A percentile compares a stretch with the other conserved stretches of the same genome.
phyloP scores from a whole-genome alignment of 2,888 invertebrate species.

The Megamerina dolium region DNA sequence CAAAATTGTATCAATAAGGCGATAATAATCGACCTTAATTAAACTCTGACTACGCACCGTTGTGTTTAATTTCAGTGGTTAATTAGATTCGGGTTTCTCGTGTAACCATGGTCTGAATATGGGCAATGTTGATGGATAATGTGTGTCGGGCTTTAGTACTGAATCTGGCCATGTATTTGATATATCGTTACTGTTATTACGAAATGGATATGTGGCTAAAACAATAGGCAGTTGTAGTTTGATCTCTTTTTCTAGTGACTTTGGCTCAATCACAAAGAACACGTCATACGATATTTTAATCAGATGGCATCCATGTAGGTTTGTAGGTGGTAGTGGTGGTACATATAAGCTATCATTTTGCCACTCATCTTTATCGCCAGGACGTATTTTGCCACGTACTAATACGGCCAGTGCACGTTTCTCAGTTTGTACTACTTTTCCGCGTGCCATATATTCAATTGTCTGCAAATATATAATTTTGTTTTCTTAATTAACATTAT shows the following conservation, averaged over 20 bases:
- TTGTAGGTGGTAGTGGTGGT: conserved; percentile 90
- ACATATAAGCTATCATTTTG: conserved; percentile 83
- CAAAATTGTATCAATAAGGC: no score
- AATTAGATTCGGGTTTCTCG: conserved; percentile 52
- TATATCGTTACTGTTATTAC: conserved; percentile 58
- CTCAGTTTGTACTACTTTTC: conserved; percentile 81
- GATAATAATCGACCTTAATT: no score
- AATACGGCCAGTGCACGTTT: conserved; percentile 76
- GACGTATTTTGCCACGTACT: conserved; percentile 72
- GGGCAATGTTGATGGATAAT: conserved; percentile 86
- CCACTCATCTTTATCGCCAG: conserved; percentile 79
- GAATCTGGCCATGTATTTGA: conserved; percentile 55
- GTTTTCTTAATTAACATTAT: not conserved
- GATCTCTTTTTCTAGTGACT: conserved; percentile 85
- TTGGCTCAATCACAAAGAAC: conserved; percentile 85
- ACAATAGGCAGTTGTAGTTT: conserved; percentile 87
- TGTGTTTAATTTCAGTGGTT: no score
- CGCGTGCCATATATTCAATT: conserved; percentile 80
- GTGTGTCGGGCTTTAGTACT: conserved; percentile 73
- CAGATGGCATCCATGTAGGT: conserved; percentile 87
- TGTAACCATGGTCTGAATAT: conserved; percentile 86
- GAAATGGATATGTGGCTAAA: conserved; percentile 84
- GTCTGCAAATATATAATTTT: conserved; percentile 59
- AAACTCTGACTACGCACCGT: no score
- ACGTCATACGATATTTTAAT: conserved; percentile 91